phyloP scores from a whole-genome alignment of 2,113 vertebrate genomes.

The Poecilia latipinna region DNA sequence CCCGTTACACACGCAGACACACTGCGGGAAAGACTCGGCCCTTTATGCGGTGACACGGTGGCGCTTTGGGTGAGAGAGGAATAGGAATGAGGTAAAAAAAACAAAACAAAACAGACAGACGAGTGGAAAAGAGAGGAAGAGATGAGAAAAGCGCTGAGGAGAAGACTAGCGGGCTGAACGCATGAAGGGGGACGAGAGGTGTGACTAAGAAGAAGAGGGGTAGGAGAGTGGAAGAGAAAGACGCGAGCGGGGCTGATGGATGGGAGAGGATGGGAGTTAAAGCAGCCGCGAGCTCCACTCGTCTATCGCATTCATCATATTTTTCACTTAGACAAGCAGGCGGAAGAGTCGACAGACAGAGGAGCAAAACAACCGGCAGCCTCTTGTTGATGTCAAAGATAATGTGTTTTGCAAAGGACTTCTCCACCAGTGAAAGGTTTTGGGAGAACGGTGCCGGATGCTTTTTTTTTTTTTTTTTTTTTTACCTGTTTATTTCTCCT shows the following conservation, averaged over 20 bases:
- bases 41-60: slow-evolving; percentile 38
- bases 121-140: not conserved
- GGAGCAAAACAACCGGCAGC: slow-evolving; percentile 57
- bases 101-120: not conserved
- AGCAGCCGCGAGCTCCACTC: slow-evolving; percentile 57
- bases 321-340: slow-evolving; percentile 56
- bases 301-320: slow-evolving; percentile 64
- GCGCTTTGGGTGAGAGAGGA: slow-evolving; percentile 35
- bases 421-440: slow-evolving; percentile 20
- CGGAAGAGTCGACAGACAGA: slow-evolving; percentile 47
- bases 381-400: slow-evolving; percentile 48
- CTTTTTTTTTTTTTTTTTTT: slow-evolving; percentile 1
- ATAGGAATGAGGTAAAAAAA: slow-evolving; percentile 45
- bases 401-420: slow-evolving; percentile 43
- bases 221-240: slow-evolving; percentile 53
- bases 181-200: slow-evolving; percentile 45
- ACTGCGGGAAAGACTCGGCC: slow-evolving; percentile 23
- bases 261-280: slow-evolving; percentile 58
- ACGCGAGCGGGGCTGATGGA: slow-evolving; percentile 58
- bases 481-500: not conserved
- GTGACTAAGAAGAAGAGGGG: slow-evolving; percentile 55
- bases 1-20: slow-evolving; percentile 3
- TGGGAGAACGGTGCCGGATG: not conserved
- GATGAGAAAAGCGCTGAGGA: slow-evolving; percentile 26
- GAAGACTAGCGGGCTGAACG: slow-evolving; percentile 47